Evolutionary conservation across 2,888 invertebrate genomes (phyloP).

Genomic region (Laspeyria flexula): DNA sequence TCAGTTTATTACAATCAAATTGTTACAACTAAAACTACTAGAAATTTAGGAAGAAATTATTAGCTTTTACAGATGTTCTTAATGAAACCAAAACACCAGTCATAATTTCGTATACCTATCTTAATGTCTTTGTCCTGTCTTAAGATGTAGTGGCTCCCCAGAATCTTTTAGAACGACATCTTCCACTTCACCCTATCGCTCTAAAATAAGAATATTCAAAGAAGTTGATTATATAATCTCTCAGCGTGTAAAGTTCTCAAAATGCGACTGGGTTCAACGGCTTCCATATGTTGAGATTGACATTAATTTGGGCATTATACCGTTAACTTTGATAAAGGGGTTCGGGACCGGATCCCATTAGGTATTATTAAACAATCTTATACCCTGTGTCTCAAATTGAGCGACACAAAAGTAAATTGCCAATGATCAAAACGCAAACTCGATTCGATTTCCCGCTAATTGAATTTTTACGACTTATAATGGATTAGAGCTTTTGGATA

Average conservation of each 20-base stretch:
- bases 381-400: constrained; percentile 19
- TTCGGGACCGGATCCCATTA: constrained; percentile 16
- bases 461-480: constrained; percentile 45
- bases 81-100: too few species aligned
- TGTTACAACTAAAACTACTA: too few species aligned
- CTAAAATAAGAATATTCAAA: too few species aligned
- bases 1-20: too few species aligned
- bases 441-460: constrained; percentile 27
- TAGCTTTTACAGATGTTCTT: too few species aligned
- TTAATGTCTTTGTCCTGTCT: too few species aligned
- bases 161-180: too few species aligned
- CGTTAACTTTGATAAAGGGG: constrained; percentile 18
- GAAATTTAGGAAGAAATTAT: too few species aligned
- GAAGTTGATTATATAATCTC: too few species aligned
- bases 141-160: too few species aligned
- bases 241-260: neutral
- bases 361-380: constrained; percentile 27
- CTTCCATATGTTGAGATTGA: constrained; percentile 3
- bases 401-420: constrained; percentile 25
- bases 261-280: constrained; percentile 7
- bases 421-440: constrained; percentile 31
- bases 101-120: too few species aligned
- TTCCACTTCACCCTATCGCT: too few species aligned
- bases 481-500: constrained; percentile 28
- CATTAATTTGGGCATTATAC: constrained; percentile 13